Evolutionary conservation across 2,888 invertebrate species (phyloP).

Genomic region (Antheraea assamensis): DNA sequence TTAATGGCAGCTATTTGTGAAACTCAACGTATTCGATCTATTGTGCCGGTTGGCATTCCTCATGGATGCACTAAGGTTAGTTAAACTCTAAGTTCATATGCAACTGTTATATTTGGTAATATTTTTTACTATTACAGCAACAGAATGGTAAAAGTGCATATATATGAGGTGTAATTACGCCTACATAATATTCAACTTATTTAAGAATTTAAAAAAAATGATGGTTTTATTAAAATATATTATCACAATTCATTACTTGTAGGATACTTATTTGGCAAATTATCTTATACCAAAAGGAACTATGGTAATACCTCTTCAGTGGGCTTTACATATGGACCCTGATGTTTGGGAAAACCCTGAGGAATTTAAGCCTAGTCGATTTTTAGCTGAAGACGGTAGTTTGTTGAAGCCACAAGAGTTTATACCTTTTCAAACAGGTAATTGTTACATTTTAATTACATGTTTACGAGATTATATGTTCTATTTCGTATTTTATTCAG

Average conservation of each 20-base stretch:
- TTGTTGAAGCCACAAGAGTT: constrained; percentile 86
- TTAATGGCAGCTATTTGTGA: constrained; percentile 90
- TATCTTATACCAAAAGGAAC: constrained; percentile 85
- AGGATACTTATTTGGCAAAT: constrained; percentile 83
- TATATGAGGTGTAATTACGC: background rate
- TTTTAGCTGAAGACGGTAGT: constrained; percentile 84
- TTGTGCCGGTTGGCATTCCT: constrained; percentile 92
- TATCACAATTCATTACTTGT: constrained; percentile 27
- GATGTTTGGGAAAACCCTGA: constrained; percentile 86
- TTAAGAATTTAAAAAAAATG: background rate
- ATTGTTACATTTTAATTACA: constrained; percentile 27
- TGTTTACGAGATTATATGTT: constrained; percentile 3
- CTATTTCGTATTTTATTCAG: background rate
- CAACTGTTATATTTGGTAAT: background rate
- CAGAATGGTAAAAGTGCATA: background rate
- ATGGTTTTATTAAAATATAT: background rate
- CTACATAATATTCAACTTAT: background rate
- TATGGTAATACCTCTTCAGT: constrained; percentile 90
- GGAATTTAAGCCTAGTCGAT: constrained; percentile 86
- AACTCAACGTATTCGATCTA: constrained; percentile 89
- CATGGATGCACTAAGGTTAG: constrained; percentile 85
- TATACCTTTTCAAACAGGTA: constrained; percentile 92
- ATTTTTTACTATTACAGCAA: background rate
- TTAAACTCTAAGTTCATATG: background rate
- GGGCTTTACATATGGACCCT: constrained; percentile 90